These are phyloP conservation scores for Petaurus breviceps DNA, from an alignment of 2,113 vertebrate species.

Conservation along the genomic window DNA sequence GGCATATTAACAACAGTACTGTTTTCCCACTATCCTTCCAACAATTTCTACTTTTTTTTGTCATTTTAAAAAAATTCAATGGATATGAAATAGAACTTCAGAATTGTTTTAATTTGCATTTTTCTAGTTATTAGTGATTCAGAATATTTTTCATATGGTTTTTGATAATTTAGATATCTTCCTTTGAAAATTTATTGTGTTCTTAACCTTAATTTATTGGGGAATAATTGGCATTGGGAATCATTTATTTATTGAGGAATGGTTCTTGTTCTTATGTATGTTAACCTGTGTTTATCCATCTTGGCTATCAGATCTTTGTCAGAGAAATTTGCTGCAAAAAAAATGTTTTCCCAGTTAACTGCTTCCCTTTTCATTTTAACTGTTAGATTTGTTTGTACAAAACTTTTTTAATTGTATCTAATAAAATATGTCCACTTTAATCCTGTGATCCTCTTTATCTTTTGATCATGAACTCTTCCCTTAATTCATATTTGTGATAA, in stretches of 20 bases:
- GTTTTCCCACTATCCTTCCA: not conserved
- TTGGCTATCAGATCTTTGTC: not conserved
- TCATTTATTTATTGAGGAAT: not conserved
- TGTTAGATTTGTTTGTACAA: not conserved
- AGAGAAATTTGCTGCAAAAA: not conserved
- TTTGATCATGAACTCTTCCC: not conserved
- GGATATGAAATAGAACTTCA: not conserved
- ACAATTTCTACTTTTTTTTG: not conserved
- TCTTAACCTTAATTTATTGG: not conserved
- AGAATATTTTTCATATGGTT: not conserved
- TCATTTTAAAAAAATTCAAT: not conserved
- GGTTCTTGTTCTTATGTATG: not conserved
- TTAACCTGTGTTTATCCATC: not conserved
- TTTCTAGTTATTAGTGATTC: not conserved
- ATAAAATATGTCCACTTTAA: not conserved
- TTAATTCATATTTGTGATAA: not conserved
- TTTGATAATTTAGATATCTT: not conserved
- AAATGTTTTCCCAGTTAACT: not conserved
- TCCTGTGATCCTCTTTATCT: not conserved
- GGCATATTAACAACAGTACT: not conserved
- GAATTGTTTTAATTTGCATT: not conserved
- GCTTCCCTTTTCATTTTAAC: not conserved
- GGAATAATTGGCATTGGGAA: too few relatives aligned
- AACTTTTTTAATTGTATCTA: not conserved
- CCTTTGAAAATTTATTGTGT: not conserved